Percentiles rank a stretch among this genome's conserved stretches.
Conservation (phyloP, 2,888 invertebrate genomes). For the Cheilosia vulpina region DNA sequence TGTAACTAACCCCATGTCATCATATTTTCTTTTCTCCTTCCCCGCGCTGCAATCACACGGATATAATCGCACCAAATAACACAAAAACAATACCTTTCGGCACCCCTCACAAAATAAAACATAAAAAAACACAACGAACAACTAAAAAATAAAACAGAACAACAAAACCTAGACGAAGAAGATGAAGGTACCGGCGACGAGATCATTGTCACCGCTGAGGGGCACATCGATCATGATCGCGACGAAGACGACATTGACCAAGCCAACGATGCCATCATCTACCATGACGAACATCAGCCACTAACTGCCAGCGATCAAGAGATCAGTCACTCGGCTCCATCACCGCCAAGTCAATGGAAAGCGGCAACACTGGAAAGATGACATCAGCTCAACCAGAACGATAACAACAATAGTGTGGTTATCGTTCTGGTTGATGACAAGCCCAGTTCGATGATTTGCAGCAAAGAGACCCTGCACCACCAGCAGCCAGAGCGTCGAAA, state of each 20-base stretch:
- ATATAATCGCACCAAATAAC: constrained; percentile 3
- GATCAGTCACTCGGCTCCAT: constrained; percentile 77
- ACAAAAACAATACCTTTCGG: constrained; percentile 13
- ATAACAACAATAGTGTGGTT: constrained; percentile 83
- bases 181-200: constrained; percentile 77
- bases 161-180: constrained; percentile 78
- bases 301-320: constrained; percentile 80
- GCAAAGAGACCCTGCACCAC: constrained; percentile 79
- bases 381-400: constrained; percentile 82
- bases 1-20: constrained; percentile 78
- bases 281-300: constrained; percentile 82
- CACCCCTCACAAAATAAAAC: constrained; percentile 42
- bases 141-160: constrained; percentile 66
- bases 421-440: constrained; percentile 83
- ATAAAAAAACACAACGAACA: constrained; percentile 34
- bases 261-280: constrained; percentile 81
- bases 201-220: constrained; percentile 81
- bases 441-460: constrained; percentile 82
- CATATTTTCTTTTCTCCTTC: constrained; percentile 76
- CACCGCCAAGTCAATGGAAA: constrained; percentile 77
- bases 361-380: constrained; percentile 80
- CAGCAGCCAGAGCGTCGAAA: constrained; percentile 81
- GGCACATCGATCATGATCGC: constrained; percentile 78
- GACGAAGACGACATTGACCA: constrained; percentile 79
- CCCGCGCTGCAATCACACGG: constrained; percentile 60